phyloP scores from a whole-genome alignment of 2,113 vertebrate species.

The Candoia aspera region DNA sequence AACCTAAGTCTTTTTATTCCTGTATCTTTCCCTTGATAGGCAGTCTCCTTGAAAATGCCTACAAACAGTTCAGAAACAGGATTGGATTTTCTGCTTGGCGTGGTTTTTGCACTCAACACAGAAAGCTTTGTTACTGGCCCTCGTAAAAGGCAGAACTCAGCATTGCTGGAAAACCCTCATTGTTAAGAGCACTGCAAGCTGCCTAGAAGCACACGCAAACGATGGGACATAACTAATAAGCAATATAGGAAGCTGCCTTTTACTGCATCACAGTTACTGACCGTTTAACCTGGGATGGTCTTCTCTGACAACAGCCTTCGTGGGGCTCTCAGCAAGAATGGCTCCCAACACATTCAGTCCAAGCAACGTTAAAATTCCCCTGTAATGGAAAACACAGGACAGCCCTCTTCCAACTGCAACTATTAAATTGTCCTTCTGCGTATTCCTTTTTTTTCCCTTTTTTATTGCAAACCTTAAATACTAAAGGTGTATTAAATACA shows the following conservation, averaged over 20 bases:
- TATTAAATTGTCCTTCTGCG: neutral
- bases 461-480: neutral
- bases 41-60: neutral
- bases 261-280: neutral
- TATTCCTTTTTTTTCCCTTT: neutral
- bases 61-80: neutral
- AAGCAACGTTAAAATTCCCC: neutral
- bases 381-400: neutral
- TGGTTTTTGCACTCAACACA: neutral
- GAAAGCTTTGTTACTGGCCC: neutral
- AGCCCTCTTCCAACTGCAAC: neutral
- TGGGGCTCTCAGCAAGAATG: neutral
- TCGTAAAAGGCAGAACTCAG: neutral
- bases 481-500: neutral
- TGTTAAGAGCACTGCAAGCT: neutral
- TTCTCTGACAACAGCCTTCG: neutral
- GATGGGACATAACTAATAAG: neutral
- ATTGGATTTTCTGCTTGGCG: neutral
- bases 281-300: neutral
- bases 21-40: no score
- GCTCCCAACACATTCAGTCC: neutral
- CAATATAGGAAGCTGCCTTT: no score
- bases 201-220: neutral
- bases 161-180: neutral
- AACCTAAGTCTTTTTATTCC: neutral